These are phyloP conservation scores for Epizoanthus scotinus DNA, from an alignment of 92 coral and sea anemone species.

Conservation along the genomic window DNA sequence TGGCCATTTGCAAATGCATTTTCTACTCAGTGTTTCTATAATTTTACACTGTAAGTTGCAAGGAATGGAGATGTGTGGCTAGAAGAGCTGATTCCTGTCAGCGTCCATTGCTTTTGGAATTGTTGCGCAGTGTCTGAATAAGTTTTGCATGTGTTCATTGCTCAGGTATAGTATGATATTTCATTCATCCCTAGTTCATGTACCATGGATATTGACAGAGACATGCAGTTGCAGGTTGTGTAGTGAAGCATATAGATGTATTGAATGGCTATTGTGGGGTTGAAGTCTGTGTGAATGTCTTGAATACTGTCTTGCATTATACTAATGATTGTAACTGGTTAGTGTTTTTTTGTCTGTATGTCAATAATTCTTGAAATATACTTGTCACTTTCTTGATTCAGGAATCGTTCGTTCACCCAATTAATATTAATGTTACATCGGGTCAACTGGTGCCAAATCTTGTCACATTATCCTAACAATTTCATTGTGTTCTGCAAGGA, in stretches of 20 bases:
- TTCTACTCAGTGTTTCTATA: not conserved
- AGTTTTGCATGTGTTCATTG: not conserved
- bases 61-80: constrained; percentile 1
- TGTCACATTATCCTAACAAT: not conserved
- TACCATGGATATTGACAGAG: not conserved
- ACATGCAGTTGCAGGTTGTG: not conserved
- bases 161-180: not conserved
- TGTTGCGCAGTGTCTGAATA: constrained; percentile 1
- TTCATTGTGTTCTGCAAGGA: not conserved
- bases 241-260: not conserved
- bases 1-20: not conserved
- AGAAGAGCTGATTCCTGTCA: not conserved
- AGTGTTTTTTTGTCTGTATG: not conserved
- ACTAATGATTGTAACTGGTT: not conserved
- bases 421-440: not conserved
- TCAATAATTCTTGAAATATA: not conserved
- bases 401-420: not conserved
- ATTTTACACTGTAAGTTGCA: not conserved
- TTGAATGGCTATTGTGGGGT: not conserved
- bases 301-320: not conserved
- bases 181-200: not conserved
- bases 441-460: not conserved
- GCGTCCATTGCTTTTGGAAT: constrained; percentile 25
- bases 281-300: not conserved
- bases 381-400: not conserved